Percentiles rank a stretch among this genome's conserved stretches.
Evolutionary conservation across 2,888 invertebrate species (phyloP).

Genomic region (Polyommatus icarus): DNA sequence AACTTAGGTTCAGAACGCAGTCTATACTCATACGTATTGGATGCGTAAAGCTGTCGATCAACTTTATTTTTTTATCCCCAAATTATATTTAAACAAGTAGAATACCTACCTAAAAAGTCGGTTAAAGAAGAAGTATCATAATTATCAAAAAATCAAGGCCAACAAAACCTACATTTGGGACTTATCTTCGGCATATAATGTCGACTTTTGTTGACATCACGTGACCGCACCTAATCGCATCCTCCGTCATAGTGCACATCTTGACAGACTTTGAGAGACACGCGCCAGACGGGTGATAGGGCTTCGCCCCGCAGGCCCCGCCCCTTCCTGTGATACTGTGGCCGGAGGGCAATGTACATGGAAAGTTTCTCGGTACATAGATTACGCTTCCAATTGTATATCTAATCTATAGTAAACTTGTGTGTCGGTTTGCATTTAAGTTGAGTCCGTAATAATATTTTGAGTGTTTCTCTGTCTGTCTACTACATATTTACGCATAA

Average conservation of each 20-base stretch:
- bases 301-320: slow-evolving; percentile 18
- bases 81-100: no score
- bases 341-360: not conserved
- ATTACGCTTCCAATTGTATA: not conserved
- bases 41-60: no score
- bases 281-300: slow-evolving; percentile 44
- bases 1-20: no score
- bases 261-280: slow-evolving; percentile 44
- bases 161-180: not conserved
- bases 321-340: slow-evolving; percentile 19
- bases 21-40: no score
- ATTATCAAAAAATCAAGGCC: not conserved
- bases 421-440: not conserved
- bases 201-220: not conserved
- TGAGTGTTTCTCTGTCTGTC: not conserved
- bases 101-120: no score
- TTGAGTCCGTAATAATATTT: not conserved
- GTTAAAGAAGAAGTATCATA: no score
- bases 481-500: not conserved
- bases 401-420: slow-evolving; percentile 5
- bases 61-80: no score
- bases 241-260: not conserved
- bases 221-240: not conserved
- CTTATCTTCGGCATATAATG: not conserved
- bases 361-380: slow-evolving; percentile 22